These are phyloP conservation scores for Rhinatrema bivittatum DNA, from an alignment of 2,797 vertebrate genomes.

Conservation along the genomic window DNA sequence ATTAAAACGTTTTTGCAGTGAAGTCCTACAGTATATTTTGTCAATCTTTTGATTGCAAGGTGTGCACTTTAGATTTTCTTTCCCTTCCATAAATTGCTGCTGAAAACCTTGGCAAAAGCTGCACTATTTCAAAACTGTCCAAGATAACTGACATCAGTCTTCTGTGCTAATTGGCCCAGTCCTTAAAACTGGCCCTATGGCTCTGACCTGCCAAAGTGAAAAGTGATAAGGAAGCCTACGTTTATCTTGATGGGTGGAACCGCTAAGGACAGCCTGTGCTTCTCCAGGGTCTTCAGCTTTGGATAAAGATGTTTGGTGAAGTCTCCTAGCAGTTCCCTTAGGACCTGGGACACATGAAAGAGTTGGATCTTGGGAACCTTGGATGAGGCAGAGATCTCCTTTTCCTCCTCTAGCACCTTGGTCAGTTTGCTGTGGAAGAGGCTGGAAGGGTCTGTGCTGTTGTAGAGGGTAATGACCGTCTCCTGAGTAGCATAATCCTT, in stretches of 20 bases:
- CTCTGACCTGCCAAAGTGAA: no score
- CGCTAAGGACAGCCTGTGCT: constrained; percentile 17
- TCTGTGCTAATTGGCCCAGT: no score
- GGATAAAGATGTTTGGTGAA: constrained; percentile 75
- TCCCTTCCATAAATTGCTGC: no score
- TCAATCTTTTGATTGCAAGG: no score
- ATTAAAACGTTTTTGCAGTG: no score
- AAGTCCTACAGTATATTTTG: no score
- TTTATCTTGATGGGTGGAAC: constrained; percentile 49
- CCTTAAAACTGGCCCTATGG: no score
- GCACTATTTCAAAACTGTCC: no score
- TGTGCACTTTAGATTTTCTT: no score
- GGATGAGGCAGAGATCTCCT: neutral
- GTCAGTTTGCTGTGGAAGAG: constrained; percentile 72
- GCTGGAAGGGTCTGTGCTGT: constrained; percentile 63
- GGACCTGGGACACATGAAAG: constrained; percentile 71
- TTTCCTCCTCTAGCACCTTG: constrained; percentile 58
- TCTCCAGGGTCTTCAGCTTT: constrained; percentile 37
- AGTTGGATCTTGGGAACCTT: constrained; percentile 44
- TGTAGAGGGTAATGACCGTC: constrained; percentile 70
- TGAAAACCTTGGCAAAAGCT: no score
- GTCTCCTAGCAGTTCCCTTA: constrained; percentile 75
- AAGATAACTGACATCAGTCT: no score
- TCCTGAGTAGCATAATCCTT: constrained; percentile 69
- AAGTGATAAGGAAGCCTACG: no score